These are phyloP conservation scores for honey bee (Apis mellifera) DNA, from an alignment of 1,140 invertebrate species.

Conservation along the genomic window Amel_HAv3.1 CM009931.2:22551501-22552000, in stretches of 20 bases:
- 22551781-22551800: too few relatives aligned
- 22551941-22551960: conserved; percentile 60
- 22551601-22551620: conserved; percentile 21
- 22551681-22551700: background rate
- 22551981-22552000: conserved; percentile 54
- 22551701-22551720: background rate
- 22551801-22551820: too few relatives aligned
- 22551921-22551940: conserved; percentile 60
- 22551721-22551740: background rate
- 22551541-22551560: conserved; percentile 51
- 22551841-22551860: background rate
- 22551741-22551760: too few relatives aligned
- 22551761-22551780: too few relatives aligned
- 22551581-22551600: conserved; percentile 36
- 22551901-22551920: background rate
- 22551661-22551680: background rate
- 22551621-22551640: conserved; percentile 51
- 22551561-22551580: conserved; percentile 47
- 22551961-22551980: conserved; percentile 63
- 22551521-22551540: conserved; percentile 40
- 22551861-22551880: conserved; percentile 7
- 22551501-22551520: conserved; percentile 61
- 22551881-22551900: background rate
- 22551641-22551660: conserved; percentile 24
- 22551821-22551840: too few relatives aligned